A percentile compares a stretch with the other conserved stretches of the same genome.
Evolutionary conservation across 2,797 vertebrate species (phyloP).

Genomic region (Huso huso): DNA sequence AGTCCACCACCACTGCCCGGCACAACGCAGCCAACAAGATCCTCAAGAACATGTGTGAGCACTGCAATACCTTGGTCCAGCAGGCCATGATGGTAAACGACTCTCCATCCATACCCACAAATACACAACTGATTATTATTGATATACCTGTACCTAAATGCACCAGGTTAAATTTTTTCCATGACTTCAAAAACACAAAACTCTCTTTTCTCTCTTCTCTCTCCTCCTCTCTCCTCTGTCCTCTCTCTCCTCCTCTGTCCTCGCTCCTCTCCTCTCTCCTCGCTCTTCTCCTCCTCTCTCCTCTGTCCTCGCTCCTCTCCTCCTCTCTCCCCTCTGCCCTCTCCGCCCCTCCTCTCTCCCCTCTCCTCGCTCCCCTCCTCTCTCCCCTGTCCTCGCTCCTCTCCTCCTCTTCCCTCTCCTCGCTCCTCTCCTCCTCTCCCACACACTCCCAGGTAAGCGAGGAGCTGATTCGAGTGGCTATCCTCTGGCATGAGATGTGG

Average conservation of each 20-base stretch:
- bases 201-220: neutral
- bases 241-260: too few species aligned
- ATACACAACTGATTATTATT: too few species aligned
- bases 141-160: too few species aligned
- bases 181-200: neutral
- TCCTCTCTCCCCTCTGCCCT: too few species aligned
- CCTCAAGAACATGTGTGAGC: constrained; percentile 98
- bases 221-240: too few species aligned
- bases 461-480: constrained; percentile 94
- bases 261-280: too few species aligned
- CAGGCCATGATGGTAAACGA: constrained; percentile 90
- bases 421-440: neutral
- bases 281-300: too few species aligned
- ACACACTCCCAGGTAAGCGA: constrained; percentile 77
- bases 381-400: too few species aligned
- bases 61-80: constrained; percentile 93
- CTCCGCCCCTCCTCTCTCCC: too few species aligned
- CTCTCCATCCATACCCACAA: neutral
- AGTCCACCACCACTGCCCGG: constrained; percentile 93
- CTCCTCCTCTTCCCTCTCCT: too few species aligned
- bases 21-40: constrained; percentile 98
- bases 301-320: too few species aligned
- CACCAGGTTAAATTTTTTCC: neutral
- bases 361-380: neutral
- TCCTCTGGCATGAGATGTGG: constrained; percentile 99